Evolutionary conservation across 2,797 vertebrate genomes (phyloP), one percentile per base, ranked within the genome.

Genomic region (Phaenicophaeus curvirostris): DNA sequence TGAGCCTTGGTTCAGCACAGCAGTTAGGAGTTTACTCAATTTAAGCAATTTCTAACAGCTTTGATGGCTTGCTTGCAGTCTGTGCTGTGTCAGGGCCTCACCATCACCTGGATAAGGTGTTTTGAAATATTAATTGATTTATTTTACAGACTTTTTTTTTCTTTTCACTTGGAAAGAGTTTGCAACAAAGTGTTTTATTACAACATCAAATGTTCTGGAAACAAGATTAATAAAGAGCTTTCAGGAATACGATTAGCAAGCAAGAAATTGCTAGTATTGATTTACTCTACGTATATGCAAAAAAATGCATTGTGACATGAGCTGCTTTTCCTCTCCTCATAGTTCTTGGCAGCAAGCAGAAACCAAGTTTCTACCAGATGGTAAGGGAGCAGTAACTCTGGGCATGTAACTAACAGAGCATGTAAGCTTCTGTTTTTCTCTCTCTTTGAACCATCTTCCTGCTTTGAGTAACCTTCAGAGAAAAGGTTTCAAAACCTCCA

Each of bases 251-350:
- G 84, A 77, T 72, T 86, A 88, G 76, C 51, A 73, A 39, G 62
- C 30, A 94, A 91, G 76, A 81, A 94, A 90, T 33, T 55, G 59
- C 53, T 67, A 80, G 39, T 30, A 77, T 79, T 83, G 75, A 73
- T 87, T 87, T 74, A 50, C 13, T 87, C 25, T 37, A 19, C 11
- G 48, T 15, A 51, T 55, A 62, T 55, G 23, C 41, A 86, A 48
- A 88, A 86, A 35, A 16, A 66, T n/a, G 1, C 54, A 23, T 48
- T 77, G 25, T 93, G 58, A 68, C 17, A 15, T 18, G 54, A 75
- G 51, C 46, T 76, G 37, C 31, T 94, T 48, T 33, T 74, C 37
- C 7, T 67, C 31, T 86, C 9, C 8, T 27, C 48, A 28, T 31
- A 68, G 13, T 53, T 89, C 48, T 61, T 89, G 65, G 37, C 79